Base-by-base conservation (phyloP, 1,140 invertebrate genomes). In the Zaprionus inermis region DNA sequence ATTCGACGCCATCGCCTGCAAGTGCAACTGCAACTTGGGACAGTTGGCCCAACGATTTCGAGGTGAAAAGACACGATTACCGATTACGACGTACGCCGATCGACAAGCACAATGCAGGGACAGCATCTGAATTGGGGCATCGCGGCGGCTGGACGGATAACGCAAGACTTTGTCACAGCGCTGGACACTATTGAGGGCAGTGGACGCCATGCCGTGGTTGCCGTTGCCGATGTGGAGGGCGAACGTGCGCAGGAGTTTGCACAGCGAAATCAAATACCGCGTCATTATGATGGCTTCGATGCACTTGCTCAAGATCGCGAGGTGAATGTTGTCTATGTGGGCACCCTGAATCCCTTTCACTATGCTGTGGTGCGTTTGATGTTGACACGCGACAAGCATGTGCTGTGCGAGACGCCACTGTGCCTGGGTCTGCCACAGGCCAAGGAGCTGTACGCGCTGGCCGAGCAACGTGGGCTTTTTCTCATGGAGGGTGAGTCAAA, bases 391-490 rank as follows among this genome's bases (percentile, higher is more conserved):
- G 95, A 95, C 24, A 98, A 98, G 92, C 95, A 96, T 81, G 95
- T 98, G 14, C 90, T 98, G 5, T 97, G 96, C 90, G 97, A 98
- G 91, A 98, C 97, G 79, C 96, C 97, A 1, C 92, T 98, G 83
- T 95, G 95, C 24, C 93, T 97, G 93, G 96, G 95, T 65, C 81
- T 94, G 28, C 94, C 94, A 69, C 94, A 96, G 90, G 95, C 95
- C 0, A 93, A 93, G 72, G 93, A 94, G 63, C 86, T 97, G 5
- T 93, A 96, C 22, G 92, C 93, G 24, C 79, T 95, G 41, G 96
- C 96, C 0, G 94, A 94, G 70, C 92, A 93, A 22, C 95, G 95
- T 75, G 94, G 95, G 34, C 90, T 96, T 0, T 97, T 97, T 84
- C 93, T 97, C 1, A 96, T 97, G 94, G 97, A 97, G 93, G 97